Percentiles rank a stretch among this genome's conserved stretches.
Evolutionary conservation across 2,888 invertebrate species (phyloP).

Genomic region (Megalurothrips usitatus): DNA sequence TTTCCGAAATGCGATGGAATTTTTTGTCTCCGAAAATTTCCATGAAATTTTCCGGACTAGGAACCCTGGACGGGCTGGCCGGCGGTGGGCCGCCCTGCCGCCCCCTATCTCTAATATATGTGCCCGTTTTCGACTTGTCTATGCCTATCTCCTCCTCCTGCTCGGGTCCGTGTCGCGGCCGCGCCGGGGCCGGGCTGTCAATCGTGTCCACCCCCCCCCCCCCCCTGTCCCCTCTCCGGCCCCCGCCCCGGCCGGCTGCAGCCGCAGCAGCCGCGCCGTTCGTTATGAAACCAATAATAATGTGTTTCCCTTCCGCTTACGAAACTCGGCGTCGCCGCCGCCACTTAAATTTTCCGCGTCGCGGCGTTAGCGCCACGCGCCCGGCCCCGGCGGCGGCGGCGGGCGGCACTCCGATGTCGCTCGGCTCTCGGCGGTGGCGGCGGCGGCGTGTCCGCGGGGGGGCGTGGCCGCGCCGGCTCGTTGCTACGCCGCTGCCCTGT

Average conservation of each 20-base stretch:
- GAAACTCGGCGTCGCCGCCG: not conserved
- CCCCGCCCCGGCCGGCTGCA: not conserved
- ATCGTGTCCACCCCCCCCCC: not conserved
- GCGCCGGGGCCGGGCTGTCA: not conserved
- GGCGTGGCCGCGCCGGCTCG: not conserved
- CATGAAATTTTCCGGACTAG: too few species aligned
- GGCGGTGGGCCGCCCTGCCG: too few species aligned
- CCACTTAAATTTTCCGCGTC: conserved; percentile 19
- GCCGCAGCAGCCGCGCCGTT: not conserved
- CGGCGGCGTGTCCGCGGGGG: not conserved
- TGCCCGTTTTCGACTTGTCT: too few species aligned
- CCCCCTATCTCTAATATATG: too few species aligned
- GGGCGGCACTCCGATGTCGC: not conserved
- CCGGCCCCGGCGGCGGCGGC: not conserved
- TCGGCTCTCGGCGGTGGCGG: too few species aligned
- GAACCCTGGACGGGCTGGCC: too few species aligned
- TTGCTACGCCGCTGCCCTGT: not conserved
- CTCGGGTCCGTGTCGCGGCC: too few species aligned
- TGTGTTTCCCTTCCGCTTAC: conserved; percentile 24
- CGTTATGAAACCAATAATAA: conserved; percentile 25
- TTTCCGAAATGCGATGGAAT: too few species aligned
- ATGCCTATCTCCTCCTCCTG: too few species aligned
- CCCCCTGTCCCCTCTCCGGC: not conserved
- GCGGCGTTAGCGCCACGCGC: not conserved
- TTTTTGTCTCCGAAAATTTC: too few species aligned